Conservation (phyloP, 1,140 invertebrate species). For the Drosophila orosa region DNA sequence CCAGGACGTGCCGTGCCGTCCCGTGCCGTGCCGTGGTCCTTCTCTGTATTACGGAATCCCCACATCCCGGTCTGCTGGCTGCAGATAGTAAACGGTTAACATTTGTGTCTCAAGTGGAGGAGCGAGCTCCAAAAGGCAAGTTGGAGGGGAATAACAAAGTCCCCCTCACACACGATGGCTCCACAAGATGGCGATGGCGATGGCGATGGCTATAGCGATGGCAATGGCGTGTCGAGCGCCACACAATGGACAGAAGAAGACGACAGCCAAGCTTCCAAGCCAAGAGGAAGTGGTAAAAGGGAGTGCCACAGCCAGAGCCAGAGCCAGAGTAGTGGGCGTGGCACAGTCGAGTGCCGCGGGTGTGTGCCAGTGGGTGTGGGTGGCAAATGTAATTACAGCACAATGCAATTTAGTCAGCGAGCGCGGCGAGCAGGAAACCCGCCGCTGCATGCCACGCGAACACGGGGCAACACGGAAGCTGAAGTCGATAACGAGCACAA, state of each 20-base stretch:
- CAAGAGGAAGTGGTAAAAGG: conserved; percentile 12
- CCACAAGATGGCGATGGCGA: conserved; percentile 14
- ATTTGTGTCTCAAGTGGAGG: conserved; percentile 58
- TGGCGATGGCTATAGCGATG: conserved; percentile 16
- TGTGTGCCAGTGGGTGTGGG: not conserved
- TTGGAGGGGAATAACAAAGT: not conserved
- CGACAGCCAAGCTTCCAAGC: conserved; percentile 30
- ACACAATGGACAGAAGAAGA: conserved; percentile 63
- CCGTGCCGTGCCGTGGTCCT: conserved; percentile 5
- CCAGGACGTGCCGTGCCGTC: conserved; percentile 36
- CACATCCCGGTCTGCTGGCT: conserved; percentile 27
- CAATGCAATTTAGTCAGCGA: conserved; percentile 77
- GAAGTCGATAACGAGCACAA: conserved; percentile 76
- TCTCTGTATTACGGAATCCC: conserved; percentile 3
- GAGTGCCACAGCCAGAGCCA: not conserved
- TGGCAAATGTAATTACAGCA: conserved; percentile 80
- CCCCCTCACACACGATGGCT: conserved; percentile 21
- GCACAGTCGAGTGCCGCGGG: conserved; percentile 13
- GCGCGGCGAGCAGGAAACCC: conserved; percentile 41
- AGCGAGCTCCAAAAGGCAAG: conserved; percentile 1
- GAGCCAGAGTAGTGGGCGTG: not conserved
- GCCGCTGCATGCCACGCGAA: conserved; percentile 39
- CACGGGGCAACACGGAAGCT: conserved; percentile 62
- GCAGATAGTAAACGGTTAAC: conserved; percentile 64
- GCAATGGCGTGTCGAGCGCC: conserved; percentile 59